Evolutionary conservation across 92 coral and sea anemone genomes (phyloP), one percentile per base, ranked within the genome.

Genomic region (Parazoanthus atlanticus): DNA sequence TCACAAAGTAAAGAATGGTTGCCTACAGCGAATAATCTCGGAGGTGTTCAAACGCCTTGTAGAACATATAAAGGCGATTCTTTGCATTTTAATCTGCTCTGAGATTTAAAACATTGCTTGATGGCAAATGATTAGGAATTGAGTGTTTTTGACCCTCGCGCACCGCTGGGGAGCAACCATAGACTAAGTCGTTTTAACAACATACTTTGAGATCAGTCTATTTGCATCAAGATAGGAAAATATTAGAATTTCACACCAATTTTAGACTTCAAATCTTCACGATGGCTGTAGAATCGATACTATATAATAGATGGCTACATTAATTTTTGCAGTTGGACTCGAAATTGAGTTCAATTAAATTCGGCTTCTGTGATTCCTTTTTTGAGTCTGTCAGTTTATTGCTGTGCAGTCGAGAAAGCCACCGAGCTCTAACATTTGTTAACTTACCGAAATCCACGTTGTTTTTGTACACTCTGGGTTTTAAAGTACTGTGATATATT

Each of bases 401-500:
- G 78, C 65, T 29, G 6, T 84, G 26, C 19, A 5, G 49, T 16
- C 17, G 38, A 43, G 76, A 70, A 38, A 70, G 17, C 38, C 58
- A 16, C 23, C 29, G 21, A 65, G 23, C 6, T 21, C 76, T 70
- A 69, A 46, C 87, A 70, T 36, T 69, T 69, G 43, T 69, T 84
- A 47, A 54, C 38, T 72, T 84, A 49, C 78, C 41, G 43, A 84
- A 70, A 70, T 30, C 46, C 41, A 29, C 17, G 74, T 70, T 84
- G 78, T 84, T 69, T 69, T 71, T 19, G 29, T 46, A 31, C 41
- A 84, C 87, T 78, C 41, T 78, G 66, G 40, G 78, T 84, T 80
- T 84, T 84, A 70, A 67, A 84, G 87, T 43, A 58, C 87, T 36
- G 13, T 69, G 74, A 70, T 69, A 41, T 70, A 84, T 84, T 84